Base-by-base conservation (phyloP, 35 echinoderm and acorn worm species). In the Ophiothrix spiculata region DNA sequence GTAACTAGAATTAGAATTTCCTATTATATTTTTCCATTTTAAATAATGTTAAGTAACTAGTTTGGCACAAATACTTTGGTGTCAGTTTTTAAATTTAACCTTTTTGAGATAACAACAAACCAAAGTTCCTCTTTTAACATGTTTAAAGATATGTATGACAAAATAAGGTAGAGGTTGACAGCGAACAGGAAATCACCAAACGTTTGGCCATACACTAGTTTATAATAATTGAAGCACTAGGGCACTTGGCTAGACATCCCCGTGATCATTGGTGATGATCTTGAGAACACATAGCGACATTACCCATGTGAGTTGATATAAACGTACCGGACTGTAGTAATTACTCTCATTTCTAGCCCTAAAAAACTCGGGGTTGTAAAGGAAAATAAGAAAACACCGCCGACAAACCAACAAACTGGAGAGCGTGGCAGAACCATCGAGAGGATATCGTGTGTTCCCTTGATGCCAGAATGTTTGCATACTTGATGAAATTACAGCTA, bases 401-500 rank as follows among this genome's bases (percentile, higher is more conserved):
- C 60, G 60, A 4, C 60, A 69, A 69, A 69, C 60, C 23, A 69
- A 69, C 60, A 69, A 69, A n/a, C 60, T 69, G 60, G 60, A 69
- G 60, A 25, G 60, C 60, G 19, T 19, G 60, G 16, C 60, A 25
- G 29, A 69, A 12, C 29, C 60, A 69, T 69, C 60, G 6, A 69
- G 60, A 69, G 60, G 19, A 69, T 69, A 69, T 69, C 17, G 60
- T 69, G 3, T 69, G 60, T n/a, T 69, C 60, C 60, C 60, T 12
- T 10, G 60, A 69, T 69, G 60, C 60, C 23, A 12, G 29, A 69
- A 6, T 28, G 60, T 69, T 69, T 69, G 60, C 60, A 69, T 69
- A 69, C 6, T 69, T 69, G 60, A 69, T 69, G 60, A 69, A 69
- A 69, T 69, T 69, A 69, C 60, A 69, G 23, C 60, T 69, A 69